A percentile compares a stretch with the other conserved stretches of the same genome.
Conservation (phyloP, 53 echinoderm and acorn worm genomes). For the Astropecten irregularis region DNA sequence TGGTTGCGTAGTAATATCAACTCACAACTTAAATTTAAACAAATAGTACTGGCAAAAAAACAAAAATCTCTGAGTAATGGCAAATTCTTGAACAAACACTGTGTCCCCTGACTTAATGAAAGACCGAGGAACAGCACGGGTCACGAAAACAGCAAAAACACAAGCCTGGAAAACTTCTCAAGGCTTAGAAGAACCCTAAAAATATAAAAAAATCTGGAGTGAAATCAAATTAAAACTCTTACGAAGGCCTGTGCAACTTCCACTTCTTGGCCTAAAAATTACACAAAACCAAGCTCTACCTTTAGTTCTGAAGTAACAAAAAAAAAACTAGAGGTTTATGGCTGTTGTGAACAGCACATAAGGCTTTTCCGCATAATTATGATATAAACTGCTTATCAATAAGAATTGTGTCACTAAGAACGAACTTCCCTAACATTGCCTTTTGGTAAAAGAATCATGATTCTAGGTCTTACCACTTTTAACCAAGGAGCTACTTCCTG, state of each 20-base stretch:
- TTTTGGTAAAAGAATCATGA: too few relatives aligned
- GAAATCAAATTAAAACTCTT: not conserved
- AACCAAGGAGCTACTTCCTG: too few relatives aligned
- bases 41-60: not conserved
- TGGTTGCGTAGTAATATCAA: not conserved
- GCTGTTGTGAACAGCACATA: too few relatives aligned
- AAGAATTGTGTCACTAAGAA: too few relatives aligned
- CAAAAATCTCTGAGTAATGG: not conserved
- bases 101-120: not conserved
- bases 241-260: not conserved
- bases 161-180: not conserved
- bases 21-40: not conserved
- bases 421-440: too few relatives aligned
- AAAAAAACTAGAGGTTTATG: too few relatives aligned
- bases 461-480: too few relatives aligned
- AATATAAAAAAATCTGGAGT: too few relatives aligned
- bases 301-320: not conserved
- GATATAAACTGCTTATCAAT: too few relatives aligned
- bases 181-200: not conserved
- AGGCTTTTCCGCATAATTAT: too few relatives aligned
- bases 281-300: constrained; percentile 4
- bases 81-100: not conserved
- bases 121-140: not conserved
- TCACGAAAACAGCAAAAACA: not conserved
- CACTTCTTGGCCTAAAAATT: not conserved